Conservation (phyloP, 35 echinoderm and acorn worm genomes). For the Lytechinus pictus region DNA sequence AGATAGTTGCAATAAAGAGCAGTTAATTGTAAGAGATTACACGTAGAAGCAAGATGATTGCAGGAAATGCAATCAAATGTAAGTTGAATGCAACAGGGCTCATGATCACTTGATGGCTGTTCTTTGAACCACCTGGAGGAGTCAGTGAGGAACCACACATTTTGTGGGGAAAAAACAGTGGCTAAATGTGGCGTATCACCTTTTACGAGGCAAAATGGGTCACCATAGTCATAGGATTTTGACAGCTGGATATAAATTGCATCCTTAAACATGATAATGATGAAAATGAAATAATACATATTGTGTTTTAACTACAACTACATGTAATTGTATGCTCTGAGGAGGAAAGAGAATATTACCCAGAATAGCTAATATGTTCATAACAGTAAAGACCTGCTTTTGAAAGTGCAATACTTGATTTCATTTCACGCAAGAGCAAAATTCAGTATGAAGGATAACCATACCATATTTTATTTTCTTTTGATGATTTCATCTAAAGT, state of each 20-base stretch:
- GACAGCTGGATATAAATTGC: background rate
- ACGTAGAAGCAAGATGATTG: background rate
- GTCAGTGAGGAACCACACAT: background rate
- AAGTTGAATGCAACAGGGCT: background rate
- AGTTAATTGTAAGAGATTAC: no score
- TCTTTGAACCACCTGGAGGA: background rate
- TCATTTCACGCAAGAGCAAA: background rate
- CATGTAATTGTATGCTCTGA: no score
- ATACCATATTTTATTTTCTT: background rate
- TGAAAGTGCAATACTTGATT: background rate
- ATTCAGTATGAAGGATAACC: background rate
- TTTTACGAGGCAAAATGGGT: background rate
- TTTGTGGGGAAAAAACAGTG: background rate
- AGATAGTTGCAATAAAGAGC: no score
- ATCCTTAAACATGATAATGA: no score
- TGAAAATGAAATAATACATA: no score
- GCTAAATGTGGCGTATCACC: conserved; percentile 47
- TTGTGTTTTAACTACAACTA: no score
- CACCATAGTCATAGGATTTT: conserved; percentile 22
- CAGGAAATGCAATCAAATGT: background rate
- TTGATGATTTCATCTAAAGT: background rate
- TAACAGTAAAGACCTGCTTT: background rate
- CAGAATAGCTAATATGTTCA: background rate
- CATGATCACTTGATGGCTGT: background rate
- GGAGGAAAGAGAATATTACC: background rate